Evolutionary conservation across 2,888 invertebrate species (phyloP).

Genomic region (Ferrisia virgata): DNA sequence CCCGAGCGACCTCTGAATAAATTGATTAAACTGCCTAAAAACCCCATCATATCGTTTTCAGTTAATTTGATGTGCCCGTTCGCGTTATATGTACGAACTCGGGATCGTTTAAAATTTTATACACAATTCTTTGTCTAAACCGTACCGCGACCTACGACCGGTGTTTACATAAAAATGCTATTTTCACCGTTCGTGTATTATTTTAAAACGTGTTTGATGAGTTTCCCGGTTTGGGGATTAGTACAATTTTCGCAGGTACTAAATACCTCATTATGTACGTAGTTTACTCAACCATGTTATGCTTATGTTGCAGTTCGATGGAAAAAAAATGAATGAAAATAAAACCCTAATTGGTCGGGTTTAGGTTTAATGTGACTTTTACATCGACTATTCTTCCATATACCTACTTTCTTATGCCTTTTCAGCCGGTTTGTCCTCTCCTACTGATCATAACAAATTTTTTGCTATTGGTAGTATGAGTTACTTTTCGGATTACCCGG

Average conservation of each 20-base stretch:
- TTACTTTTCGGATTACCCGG: too few relatives aligned
- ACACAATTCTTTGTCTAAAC: background rate
- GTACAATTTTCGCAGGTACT: background rate
- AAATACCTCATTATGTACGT: background rate
- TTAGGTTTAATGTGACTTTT: too few relatives aligned
- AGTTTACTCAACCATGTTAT: background rate
- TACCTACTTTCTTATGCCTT: too few relatives aligned
- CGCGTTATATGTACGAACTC: background rate
- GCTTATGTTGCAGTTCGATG: background rate
- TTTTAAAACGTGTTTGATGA: background rate
- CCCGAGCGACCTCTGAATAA: background rate
- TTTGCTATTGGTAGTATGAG: too few relatives aligned
- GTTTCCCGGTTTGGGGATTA: background rate
- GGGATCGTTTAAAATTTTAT: background rate
- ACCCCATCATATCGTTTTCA: background rate
- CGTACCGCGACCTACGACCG: background rate
- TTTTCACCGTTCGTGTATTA: background rate
- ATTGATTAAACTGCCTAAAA: background rate
- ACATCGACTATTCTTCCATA: too few relatives aligned
- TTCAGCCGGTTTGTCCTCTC: too few relatives aligned
- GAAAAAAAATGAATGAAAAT: background rate
- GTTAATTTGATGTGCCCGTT: background rate
- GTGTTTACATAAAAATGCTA: slow-evolving; percentile 14
- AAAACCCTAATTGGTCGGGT: background rate
- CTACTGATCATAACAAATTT: too few relatives aligned